Evolutionary conservation across 2,113 vertebrate genomes (phyloP).

Genomic region (Tychaedon coryphoeus): DNA sequence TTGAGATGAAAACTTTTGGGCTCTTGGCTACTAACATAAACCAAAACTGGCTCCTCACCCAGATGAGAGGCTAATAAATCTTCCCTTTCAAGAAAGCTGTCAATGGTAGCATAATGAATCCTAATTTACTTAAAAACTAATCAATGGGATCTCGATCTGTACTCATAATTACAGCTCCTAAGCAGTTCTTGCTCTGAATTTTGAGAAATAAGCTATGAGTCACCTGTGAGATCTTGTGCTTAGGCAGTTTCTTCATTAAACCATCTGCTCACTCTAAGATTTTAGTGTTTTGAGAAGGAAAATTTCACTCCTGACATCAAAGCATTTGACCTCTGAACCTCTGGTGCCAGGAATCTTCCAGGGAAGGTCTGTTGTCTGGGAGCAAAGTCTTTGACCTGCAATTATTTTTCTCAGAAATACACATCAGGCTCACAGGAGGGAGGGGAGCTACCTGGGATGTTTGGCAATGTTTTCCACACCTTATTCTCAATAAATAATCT

Average conservation of each 20-base stretch:
- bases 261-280: conserved; percentile 66
- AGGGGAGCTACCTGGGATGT: not conserved
- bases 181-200: not conserved
- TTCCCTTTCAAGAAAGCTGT: not conserved
- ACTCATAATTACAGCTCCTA: not conserved
- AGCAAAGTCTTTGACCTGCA: conserved; percentile 4
- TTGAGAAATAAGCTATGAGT: conserved; percentile 70
- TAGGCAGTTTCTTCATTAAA: not conserved
- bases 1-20: not conserved
- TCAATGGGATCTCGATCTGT: not conserved
- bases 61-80: not conserved
- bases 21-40: not conserved
- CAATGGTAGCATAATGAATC: not conserved
- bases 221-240: conserved; percentile 59
- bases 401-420: not conserved
- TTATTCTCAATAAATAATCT: not conserved
- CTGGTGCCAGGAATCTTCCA: conserved; percentile 26
- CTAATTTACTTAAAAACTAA: not conserved
- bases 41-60: not conserved
- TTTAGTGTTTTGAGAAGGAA: conserved; percentile 60
- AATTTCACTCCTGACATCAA: conserved; percentile 72
- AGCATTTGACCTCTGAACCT: conserved; percentile 60
- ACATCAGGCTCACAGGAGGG: not conserved
- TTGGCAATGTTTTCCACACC: not conserved
- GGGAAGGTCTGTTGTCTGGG: not conserved